Conservation (phyloP, 2,888 invertebrate species). For the Ectemnius cavifrons region DNA sequence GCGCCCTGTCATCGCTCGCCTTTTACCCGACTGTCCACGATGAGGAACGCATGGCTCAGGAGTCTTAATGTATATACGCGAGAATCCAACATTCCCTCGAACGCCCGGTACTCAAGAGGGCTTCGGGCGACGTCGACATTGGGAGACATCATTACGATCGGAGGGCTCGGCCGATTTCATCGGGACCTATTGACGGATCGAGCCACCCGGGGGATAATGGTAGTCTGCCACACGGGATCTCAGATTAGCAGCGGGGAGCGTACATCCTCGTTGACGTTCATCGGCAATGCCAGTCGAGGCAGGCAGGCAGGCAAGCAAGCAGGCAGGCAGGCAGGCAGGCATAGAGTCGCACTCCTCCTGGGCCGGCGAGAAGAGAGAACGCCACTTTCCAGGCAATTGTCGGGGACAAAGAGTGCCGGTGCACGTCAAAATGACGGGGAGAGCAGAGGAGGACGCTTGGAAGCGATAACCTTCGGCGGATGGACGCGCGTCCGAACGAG, state of each 20-base stretch:
- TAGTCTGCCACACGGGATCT: neutral
- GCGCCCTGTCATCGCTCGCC: slow-evolving; percentile 8
- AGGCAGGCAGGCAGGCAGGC: neutral
- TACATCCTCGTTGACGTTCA: neutral
- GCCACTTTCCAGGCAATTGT: slow-evolving; percentile 70
- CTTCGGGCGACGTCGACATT: too few relatives aligned
- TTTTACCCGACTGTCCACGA: slow-evolving; percentile 13
- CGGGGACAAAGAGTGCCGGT: slow-evolving; percentile 55
- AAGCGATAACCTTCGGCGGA: slow-evolving; percentile 61
- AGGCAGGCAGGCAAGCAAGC: neutral
- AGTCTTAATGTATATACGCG: neutral
- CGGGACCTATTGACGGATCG: neutral
- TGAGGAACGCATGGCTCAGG: neutral
- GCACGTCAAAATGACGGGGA: slow-evolving; percentile 40
- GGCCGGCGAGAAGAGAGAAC: slow-evolving; percentile 17
- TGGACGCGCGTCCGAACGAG: slow-evolving; percentile 46
- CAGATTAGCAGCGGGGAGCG: neutral
- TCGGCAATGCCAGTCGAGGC: neutral
- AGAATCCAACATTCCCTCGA: neutral
- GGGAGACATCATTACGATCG: too few relatives aligned
- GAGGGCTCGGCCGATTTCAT: slow-evolving; percentile 8
- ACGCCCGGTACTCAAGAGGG: neutral
- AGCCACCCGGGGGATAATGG: neutral
- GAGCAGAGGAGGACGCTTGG: slow-evolving; percentile 49
- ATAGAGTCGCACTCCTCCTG: neutral